phyloP scores from a whole-genome alignment of 2,113 vertebrate genomes.

The Oxygymnocypris stewartii region DNA sequence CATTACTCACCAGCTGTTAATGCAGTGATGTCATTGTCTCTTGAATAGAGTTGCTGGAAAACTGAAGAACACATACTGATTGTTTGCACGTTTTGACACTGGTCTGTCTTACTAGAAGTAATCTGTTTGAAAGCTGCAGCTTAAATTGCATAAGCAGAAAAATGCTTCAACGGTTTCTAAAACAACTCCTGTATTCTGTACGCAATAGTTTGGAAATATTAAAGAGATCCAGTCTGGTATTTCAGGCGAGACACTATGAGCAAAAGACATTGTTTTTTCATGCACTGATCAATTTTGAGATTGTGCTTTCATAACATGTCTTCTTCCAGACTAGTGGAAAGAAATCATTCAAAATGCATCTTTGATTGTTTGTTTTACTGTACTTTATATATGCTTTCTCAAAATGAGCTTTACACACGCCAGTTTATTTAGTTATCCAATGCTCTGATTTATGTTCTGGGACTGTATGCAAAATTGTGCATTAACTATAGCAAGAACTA shows the following conservation, averaged over 20 bases:
- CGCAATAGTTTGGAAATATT: neutral
- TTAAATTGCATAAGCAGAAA: neutral
- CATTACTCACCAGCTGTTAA: neutral
- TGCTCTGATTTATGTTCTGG: neutral
- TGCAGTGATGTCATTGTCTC: neutral
- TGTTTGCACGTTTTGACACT: neutral
- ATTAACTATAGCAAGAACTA: no score
- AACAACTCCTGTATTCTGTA: neutral
- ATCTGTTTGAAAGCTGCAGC: neutral
- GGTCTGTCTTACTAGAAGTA: neutral
- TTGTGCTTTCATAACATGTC: neutral
- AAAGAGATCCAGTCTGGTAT: neutral
- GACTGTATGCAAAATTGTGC: neutral
- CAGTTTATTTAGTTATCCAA: neutral
- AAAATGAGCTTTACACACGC: neutral
- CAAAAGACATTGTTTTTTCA: neutral
- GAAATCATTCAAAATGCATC: neutral
- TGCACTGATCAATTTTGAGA: neutral
- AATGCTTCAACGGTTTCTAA: neutral
- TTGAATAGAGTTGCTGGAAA: neutral
- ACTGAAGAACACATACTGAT: neutral
- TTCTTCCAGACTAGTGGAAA: neutral
- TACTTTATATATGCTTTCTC: neutral
- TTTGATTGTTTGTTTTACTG: neutral
- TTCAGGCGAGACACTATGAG: neutral